Evolutionary conservation across 2,797 vertebrate species (phyloP).

Genomic region (Propithecus perrieri): DNA sequence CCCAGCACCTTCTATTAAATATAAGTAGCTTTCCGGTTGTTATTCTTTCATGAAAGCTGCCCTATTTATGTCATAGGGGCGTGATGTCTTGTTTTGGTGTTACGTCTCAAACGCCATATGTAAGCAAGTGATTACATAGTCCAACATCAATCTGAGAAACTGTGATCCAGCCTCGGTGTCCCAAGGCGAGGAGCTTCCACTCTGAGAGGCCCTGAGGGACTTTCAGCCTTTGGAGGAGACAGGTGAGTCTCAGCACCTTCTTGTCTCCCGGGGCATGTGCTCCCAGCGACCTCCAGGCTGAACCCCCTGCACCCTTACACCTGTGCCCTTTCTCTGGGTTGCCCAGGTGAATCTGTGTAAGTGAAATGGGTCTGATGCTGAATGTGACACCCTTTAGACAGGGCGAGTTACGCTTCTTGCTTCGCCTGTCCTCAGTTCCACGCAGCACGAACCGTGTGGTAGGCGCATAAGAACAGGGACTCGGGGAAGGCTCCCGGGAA

Average conservation of each 20-base stretch:
- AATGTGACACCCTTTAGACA: too few relatives aligned
- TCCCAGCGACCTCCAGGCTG: accelerated
- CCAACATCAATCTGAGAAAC: too few relatives aligned
- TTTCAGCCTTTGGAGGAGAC: accelerated
- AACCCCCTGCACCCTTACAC: accelerated
- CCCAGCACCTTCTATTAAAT: neutral
- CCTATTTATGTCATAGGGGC: neutral
- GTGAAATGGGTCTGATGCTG: neutral
- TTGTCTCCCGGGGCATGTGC: neutral
- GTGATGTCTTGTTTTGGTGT: neutral
- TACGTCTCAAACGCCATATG: neutral
- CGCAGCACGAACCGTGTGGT: accelerated
- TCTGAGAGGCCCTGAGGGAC: neutral
- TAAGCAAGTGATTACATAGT: neutral
- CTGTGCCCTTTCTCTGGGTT: neutral
- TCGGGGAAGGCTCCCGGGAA: neutral
- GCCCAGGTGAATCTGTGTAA: neutral
- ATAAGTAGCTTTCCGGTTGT: neutral
- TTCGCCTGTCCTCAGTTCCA: neutral
- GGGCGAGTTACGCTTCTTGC: neutral
- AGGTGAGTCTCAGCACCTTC: neutral
- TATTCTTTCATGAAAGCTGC: neutral
- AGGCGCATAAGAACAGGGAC: neutral
- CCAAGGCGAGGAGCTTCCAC: neutral
- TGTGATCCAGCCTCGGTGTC: neutral